phyloP scores from a whole-genome alignment of 2,113 vertebrate species.

The Chlorocebus sabaeus region DNA sequence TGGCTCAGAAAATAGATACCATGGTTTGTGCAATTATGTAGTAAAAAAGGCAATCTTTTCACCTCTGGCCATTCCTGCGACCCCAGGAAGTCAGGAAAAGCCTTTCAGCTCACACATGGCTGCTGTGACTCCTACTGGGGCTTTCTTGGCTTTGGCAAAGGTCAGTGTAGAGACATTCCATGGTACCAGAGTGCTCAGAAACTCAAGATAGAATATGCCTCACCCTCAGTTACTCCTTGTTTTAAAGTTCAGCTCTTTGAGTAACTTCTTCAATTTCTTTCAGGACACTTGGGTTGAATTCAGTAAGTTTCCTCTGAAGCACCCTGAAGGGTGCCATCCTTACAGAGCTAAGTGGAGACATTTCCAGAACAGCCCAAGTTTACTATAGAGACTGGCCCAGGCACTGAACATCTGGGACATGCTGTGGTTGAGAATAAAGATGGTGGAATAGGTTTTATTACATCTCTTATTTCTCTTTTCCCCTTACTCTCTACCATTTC shows the following conservation, averaged over 20 bases:
- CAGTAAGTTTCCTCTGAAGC: background rate
- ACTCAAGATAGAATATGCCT: background rate
- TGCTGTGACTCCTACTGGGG: background rate
- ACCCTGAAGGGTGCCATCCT: background rate
- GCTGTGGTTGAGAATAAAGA: background rate
- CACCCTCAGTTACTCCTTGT: background rate
- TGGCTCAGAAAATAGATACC: conserved; percentile 69
- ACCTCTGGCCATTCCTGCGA: background rate
- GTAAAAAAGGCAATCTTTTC: background rate
- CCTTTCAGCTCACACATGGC: background rate
- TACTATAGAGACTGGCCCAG: background rate
- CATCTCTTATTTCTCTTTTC: conserved; percentile 10
- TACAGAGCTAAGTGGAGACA: background rate
- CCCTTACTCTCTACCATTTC: conserved; percentile 9
- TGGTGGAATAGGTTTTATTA: background rate
- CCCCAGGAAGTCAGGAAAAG: background rate
- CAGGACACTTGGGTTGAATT: background rate
- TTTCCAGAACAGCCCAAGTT: conserved; percentile 14
- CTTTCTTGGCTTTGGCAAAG: background rate
- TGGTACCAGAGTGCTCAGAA: background rate
- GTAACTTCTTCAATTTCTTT: conserved; percentile 33
- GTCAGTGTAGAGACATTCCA: background rate
- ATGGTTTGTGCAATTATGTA: background rate
- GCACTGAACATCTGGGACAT: background rate
- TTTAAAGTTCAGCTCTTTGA: background rate